Evolutionary conservation across 2,113 vertebrate genomes (phyloP).

Genomic region (Carettochelys insculpta): DNA sequence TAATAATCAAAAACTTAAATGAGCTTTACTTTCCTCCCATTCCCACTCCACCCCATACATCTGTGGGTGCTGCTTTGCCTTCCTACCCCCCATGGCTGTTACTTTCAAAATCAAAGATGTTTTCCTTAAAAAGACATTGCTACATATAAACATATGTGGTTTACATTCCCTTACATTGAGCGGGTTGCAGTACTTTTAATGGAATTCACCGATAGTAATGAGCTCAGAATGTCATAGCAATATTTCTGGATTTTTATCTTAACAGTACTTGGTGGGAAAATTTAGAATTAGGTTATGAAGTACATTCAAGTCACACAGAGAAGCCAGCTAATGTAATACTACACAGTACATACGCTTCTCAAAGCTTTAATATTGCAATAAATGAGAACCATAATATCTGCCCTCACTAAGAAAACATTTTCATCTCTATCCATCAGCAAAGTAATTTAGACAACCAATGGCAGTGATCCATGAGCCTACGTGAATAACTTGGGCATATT

Average conservation of each 20-base stretch:
- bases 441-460: slow-evolving; percentile 63
- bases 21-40: background rate
- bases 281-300: slow-evolving; percentile 59
- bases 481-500: slow-evolving; percentile 49
- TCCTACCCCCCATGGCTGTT: background rate
- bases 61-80: background rate
- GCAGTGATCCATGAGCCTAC: slow-evolving; percentile 50
- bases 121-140: slow-evolving; percentile 23
- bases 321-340: slow-evolving; percentile 54
- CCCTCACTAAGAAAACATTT: slow-evolving; percentile 69
- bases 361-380: slow-evolving; percentile 60
- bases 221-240: slow-evolving; percentile 49
- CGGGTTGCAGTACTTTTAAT: slow-evolving; percentile 32
- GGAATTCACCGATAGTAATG: slow-evolving; percentile 12
- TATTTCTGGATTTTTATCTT: slow-evolving; percentile 49
- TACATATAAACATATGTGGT: slow-evolving; percentile 44
- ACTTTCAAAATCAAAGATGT: background rate
- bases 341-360: slow-evolving; percentile 27
- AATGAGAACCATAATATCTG: slow-evolving; percentile 51
- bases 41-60: background rate
- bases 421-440: slow-evolving; percentile 58
- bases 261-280: slow-evolving; percentile 44
- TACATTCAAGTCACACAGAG: slow-evolving; percentile 43
- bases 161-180: slow-evolving; percentile 51
- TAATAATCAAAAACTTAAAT: background rate